Conservation (phyloP, 2,113 vertebrate species). For the Phodopus roborovskii region DNA sequence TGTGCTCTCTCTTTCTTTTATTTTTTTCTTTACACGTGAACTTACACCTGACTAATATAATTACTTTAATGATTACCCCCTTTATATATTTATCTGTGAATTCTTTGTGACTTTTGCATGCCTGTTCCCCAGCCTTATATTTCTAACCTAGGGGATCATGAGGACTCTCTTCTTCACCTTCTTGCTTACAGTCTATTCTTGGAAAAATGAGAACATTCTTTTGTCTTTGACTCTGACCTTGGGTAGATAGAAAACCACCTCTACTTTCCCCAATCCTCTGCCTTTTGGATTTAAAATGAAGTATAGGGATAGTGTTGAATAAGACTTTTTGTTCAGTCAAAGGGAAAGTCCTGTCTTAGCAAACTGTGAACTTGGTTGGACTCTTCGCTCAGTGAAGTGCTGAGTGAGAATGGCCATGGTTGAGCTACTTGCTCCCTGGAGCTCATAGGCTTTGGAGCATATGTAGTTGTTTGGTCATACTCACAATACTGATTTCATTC, state of each 20-base stretch:
- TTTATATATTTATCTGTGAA: conserved; percentile 42
- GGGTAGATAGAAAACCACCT: background rate
- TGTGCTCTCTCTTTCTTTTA: background rate
- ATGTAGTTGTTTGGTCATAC: background rate
- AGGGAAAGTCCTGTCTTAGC: background rate
- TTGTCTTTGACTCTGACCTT: conserved; percentile 46
- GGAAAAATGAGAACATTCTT: background rate
- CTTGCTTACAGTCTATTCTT: conserved; percentile 48
- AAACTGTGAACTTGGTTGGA: background rate
- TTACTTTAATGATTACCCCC: conserved; percentile 37
- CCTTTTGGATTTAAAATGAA: conserved; percentile 42
- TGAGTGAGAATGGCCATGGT: background rate
- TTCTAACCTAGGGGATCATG: conserved; percentile 44
- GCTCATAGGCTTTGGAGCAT: background rate
- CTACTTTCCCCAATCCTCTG: background rate
- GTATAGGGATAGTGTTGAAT: background rate
- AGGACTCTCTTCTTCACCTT: background rate
- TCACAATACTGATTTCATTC: background rate
- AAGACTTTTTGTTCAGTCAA: background rate
- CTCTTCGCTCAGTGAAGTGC: background rate
- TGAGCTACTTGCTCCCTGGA: background rate
- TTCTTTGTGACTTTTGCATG: background rate
- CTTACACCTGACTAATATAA: background rate
- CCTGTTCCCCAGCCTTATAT: background rate
- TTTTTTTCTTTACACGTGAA: conserved; percentile 46